These are phyloP conservation scores for Melanotaenia parkinsoni DNA, from an alignment of 2,797 vertebrate genomes.

Conservation along the genomic window DNA sequence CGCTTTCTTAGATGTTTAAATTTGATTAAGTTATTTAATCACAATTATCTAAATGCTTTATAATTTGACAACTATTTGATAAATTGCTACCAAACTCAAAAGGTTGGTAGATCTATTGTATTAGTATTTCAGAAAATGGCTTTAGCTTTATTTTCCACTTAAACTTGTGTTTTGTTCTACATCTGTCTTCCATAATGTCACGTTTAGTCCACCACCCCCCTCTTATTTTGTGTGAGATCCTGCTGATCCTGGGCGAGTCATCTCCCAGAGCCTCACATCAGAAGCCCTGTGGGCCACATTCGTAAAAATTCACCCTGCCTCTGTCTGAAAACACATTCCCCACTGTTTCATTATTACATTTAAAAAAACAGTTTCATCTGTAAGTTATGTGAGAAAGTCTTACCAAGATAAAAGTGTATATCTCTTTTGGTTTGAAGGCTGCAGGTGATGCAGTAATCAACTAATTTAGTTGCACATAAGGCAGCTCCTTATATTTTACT, in stretches of 20 bases:
- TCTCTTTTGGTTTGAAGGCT: neutral
- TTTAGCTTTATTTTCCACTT: neutral
- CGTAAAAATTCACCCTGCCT: conserved; percentile 20
- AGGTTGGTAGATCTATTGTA: neutral
- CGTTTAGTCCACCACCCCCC: neutral
- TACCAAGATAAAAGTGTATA: neutral
- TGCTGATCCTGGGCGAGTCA: conserved; percentile 18
- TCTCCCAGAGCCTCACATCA: conserved; percentile 23
- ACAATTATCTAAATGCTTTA: neutral
- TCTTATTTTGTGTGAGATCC: conserved; percentile 8
- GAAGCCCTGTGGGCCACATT: conserved; percentile 41
- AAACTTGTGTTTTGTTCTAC: neutral
- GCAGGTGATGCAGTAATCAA: neutral
- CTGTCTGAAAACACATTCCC: conserved; percentile 25
- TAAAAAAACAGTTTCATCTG: neutral
- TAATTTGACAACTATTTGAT: neutral
- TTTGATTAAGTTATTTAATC: neutral
- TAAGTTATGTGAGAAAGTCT: neutral
- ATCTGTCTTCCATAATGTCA: conserved; percentile 20
- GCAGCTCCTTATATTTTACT: neutral
- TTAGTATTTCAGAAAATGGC: neutral
- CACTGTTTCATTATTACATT: conserved; percentile 21
- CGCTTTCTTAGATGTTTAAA: neutral
- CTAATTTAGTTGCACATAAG: neutral
- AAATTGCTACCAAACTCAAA: neutral